These are phyloP conservation scores for Automeris io DNA, from an alignment of 2,888 invertebrate species.

Conservation along the genomic window DNA sequence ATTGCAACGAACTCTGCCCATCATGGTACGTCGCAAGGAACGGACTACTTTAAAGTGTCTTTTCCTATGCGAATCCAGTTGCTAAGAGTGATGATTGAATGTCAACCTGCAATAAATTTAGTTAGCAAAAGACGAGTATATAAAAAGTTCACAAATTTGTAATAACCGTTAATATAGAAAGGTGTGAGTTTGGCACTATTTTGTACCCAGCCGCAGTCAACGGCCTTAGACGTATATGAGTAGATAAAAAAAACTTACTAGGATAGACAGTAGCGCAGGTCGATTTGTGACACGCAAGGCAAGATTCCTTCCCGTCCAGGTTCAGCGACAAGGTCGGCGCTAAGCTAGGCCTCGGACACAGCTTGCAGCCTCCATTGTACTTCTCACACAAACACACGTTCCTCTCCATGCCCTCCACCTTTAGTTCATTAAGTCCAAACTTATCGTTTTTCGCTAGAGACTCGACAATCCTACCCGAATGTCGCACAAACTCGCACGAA, in stretches of 20 bases:
- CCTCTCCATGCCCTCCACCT: slow-evolving; percentile 51
- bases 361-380: slow-evolving; percentile 66
- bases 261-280: slow-evolving; percentile 42
- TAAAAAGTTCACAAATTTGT: not conserved
- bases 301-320: slow-evolving; percentile 46
- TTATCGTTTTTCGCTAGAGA: slow-evolving; percentile 47
- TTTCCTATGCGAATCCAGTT: no score
- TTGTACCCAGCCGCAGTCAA: no score
- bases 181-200: not conserved
- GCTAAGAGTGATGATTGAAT: no score
- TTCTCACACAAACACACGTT: slow-evolving; percentile 62
- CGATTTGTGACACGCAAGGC: slow-evolving; percentile 42
- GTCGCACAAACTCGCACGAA: slow-evolving; percentile 45
- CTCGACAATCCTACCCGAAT: slow-evolving; percentile 44
- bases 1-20: no score
- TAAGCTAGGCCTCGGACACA: slow-evolving; percentile 50
- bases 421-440: slow-evolving; percentile 62
- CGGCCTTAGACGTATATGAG: no score
- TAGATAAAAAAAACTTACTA: slow-evolving; percentile 55
- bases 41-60: no score
- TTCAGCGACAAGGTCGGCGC: slow-evolving; percentile 37
- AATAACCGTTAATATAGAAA: no score
- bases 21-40: no score
- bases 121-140: no score
- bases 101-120: no score